Percentiles rank a stretch among this genome's conserved stretches.
These are phyloP conservation scores for Myiozetetes cayanensis DNA, from an alignment of 2,113 vertebrate genomes.

Conservation along the genomic window DNA sequence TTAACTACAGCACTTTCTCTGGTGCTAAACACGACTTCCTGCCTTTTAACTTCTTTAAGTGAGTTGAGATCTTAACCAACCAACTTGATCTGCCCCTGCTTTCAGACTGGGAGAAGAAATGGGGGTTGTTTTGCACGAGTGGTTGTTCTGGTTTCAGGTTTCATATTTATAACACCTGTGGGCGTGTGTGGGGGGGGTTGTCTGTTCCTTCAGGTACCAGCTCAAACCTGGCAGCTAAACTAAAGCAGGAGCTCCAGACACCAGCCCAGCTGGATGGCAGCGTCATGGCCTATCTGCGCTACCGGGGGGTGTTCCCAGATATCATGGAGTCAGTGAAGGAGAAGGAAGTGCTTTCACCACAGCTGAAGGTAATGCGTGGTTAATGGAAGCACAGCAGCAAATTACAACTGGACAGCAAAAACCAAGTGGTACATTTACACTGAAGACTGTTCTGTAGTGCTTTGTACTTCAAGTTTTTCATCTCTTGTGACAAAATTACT, in stretches of 20 bases:
- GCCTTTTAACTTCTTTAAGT: neutral
- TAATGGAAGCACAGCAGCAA: neutral
- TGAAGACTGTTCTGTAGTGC: neutral
- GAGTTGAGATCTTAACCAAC: neutral
- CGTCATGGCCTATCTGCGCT: conserved; percentile 71
- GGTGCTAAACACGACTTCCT: neutral
- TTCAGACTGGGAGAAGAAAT: neutral
- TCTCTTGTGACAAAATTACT: neutral
- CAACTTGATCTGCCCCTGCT: neutral
- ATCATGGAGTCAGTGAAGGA: conserved; percentile 22
- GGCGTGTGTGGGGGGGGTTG: neutral
- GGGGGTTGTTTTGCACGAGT: neutral
- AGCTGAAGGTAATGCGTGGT: conserved; percentile 80
- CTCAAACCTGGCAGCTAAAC: conserved; percentile 73
- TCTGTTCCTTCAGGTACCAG: conserved; percentile 74
- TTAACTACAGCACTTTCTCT: neutral
- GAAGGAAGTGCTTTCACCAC: conserved; percentile 80
- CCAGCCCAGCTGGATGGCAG: conserved; percentile 70
- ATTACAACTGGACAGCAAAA: neutral
- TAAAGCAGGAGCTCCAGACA: conserved; percentile 71
- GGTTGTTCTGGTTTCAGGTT: neutral
- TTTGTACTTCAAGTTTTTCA: neutral
- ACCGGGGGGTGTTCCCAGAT: conserved; percentile 69
- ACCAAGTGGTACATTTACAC: neutral
- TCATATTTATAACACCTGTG: neutral